Base-by-base conservation (phyloP, 1,140 invertebrate genomes). In the Drosophila novamexicana region DNA sequence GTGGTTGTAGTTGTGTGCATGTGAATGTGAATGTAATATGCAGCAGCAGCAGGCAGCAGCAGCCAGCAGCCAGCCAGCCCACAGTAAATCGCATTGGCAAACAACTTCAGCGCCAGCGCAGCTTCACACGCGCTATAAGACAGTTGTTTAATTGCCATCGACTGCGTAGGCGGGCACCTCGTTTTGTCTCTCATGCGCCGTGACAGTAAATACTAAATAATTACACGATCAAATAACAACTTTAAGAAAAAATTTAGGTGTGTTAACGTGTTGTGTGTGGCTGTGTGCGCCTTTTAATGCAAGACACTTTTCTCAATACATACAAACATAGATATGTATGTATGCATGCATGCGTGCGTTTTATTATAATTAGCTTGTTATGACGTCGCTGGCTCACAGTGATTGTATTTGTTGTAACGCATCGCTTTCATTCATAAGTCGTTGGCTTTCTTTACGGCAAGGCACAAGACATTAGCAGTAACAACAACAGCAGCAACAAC, bases 401-500 rank as follows among this genome's bases (percentile, higher is more conserved):
- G 7, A 4, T 37, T 39, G 57, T 56, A 29, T 57, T 62, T 69
- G 42, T 49, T 62, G 57, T 49, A 61, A 61, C 32, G 56, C 57
- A 29, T 71, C 58, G 54, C 57, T 67, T 79, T 79, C 73, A 79
- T 76, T 79, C 76, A 76, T 76, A 79, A 79, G 66, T 76, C 62
- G 56, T 18, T 53, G 52, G 45, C 45, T 63, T 63, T 68, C 56
- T 54, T 61, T 49, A 14, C 57, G 49, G 16, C 70, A 44, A 42
- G 14, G 47, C 34, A 34, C 1, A 70, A 54, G 8, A 53, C 49
- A 57, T 42, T 34, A 52, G 14, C 40, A 64, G 47, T 53, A 71
- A 34, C 53, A 65, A 49, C 37, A 16, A 7, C 40, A 36, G 39
- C 18, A 66, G 39, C 40, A 34, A 37, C 37, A 53, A 47, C 16